Evolutionary conservation across 1,140 invertebrate species (phyloP).

Genomic region (Thalassaphorura encarpata): DNA sequence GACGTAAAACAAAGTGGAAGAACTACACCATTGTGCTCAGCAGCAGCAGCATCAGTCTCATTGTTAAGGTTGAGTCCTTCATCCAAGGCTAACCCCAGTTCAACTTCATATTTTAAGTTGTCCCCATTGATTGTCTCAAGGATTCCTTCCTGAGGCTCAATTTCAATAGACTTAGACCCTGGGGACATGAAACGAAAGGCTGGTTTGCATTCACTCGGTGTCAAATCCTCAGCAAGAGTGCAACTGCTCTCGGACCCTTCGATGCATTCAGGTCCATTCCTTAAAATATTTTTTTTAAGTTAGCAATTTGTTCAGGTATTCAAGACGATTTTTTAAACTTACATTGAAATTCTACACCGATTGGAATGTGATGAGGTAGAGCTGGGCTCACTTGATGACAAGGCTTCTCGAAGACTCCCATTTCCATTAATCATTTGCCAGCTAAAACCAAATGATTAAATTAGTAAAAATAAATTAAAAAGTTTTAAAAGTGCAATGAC

Average conservation of each 20-base stretch:
- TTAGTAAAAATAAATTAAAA: too few species aligned
- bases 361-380: constrained; percentile 30
- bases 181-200: neutral
- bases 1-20: neutral
- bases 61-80: neutral
- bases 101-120: neutral
- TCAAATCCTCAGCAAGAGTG: constrained; percentile 26
- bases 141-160: neutral
- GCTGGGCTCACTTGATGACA: constrained; percentile 38
- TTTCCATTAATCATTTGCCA: constrained; percentile 59
- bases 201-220: constrained; percentile 11
- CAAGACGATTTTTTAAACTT: constrained; percentile 11
- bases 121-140: neutral
- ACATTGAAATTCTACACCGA: constrained; percentile 19
- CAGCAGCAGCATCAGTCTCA: neutral
- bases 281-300: constrained; percentile 2
- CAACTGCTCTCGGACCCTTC: constrained; percentile 29
- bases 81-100: constrained; percentile 2
- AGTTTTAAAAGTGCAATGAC: too few species aligned
- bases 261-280: constrained; percentile 12
- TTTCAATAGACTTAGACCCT: neutral
- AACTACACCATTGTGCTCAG: neutral
- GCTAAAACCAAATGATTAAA: constrained; percentile 39
- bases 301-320: neutral
- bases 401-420: constrained; percentile 51